These are phyloP conservation scores for Phocoena phocoena DNA, from an alignment of 2,113 vertebrate species.

Conservation along the genomic window DNA sequence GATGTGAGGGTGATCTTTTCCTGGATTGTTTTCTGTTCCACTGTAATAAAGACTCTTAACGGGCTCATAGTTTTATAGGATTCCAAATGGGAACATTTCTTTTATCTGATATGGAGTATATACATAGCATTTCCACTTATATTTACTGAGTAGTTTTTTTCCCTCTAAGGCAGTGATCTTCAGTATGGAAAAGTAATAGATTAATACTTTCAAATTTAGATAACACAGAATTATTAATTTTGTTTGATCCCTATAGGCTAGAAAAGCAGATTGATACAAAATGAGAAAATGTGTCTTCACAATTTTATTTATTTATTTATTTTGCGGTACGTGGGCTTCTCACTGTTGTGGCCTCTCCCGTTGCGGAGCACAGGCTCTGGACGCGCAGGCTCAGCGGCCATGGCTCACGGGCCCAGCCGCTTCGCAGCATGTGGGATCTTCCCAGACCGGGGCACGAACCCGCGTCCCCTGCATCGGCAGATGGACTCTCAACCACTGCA, in stretches of 20 bases:
- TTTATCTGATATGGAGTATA: not conserved
- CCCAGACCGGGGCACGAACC: too few relatives aligned
- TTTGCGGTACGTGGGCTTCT: too few relatives aligned
- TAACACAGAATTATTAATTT: constrained; percentile 37
- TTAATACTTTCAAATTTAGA: not conserved
- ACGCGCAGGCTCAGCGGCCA: too few relatives aligned
- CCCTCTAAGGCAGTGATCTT: not conserved
- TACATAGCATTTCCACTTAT: not conserved
- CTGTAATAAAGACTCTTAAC: not conserved
- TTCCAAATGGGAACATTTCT: not conserved
- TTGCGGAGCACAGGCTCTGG: too few relatives aligned
- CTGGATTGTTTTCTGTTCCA: not conserved
- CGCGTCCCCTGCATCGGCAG: too few relatives aligned
- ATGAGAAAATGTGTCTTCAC: constrained; percentile 2
- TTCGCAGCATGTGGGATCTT: too few relatives aligned
- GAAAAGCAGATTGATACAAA: constrained; percentile 19
- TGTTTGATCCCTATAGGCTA: not conserved
- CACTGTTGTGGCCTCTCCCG: too few relatives aligned
- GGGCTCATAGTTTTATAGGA: not conserved
- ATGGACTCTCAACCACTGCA: too few relatives aligned
- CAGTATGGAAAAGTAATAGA: constrained; percentile 15
- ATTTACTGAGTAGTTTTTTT: not conserved
- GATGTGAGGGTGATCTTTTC: not conserved
- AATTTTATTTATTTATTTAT: not conserved
- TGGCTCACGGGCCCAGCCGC: too few relatives aligned